phyloP scores from a whole-genome alignment of 2,888 invertebrate genomes.

The Aporophyla lueneburgensis region DNA sequence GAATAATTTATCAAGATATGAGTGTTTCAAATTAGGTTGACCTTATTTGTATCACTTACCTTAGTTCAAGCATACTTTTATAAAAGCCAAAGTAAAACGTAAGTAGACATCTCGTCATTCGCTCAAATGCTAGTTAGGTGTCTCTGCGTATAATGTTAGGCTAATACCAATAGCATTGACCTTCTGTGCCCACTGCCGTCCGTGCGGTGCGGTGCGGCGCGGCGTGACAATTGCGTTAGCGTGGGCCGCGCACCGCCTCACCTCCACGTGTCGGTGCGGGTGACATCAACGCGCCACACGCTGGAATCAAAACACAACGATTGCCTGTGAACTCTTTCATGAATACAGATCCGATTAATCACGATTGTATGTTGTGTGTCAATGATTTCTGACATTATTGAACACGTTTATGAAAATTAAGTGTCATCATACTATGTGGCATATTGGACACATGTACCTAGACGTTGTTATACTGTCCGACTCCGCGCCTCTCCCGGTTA shows the following conservation, averaged over 20 bases:
- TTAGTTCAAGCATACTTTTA: background rate
- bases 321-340: background rate
- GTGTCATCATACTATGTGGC: background rate
- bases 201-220: constrained; percentile 24
- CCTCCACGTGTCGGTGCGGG: constrained; percentile 1
- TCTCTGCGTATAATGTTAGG: too few species aligned
- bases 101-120: too few species aligned
- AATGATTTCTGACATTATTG: background rate
- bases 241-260: constrained; percentile 57
- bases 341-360: background rate
- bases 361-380: background rate
- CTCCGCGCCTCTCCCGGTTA: background rate
- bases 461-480: background rate
- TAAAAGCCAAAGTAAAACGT: background rate
- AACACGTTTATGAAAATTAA: background rate
- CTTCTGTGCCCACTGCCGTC: constrained; percentile 27
- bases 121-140: background rate
- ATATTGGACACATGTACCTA: too few species aligned
- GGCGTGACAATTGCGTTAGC: constrained; percentile 67
- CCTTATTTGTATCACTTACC: too few species aligned
- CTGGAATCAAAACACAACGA: background rate
- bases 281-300: constrained; percentile 11
- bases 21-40: too few species aligned
- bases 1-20: too few species aligned
- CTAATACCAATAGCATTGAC: too few species aligned